Conservation (phyloP, 2,797 vertebrate genomes). For the Poeciliopsis gracilis region DNA sequence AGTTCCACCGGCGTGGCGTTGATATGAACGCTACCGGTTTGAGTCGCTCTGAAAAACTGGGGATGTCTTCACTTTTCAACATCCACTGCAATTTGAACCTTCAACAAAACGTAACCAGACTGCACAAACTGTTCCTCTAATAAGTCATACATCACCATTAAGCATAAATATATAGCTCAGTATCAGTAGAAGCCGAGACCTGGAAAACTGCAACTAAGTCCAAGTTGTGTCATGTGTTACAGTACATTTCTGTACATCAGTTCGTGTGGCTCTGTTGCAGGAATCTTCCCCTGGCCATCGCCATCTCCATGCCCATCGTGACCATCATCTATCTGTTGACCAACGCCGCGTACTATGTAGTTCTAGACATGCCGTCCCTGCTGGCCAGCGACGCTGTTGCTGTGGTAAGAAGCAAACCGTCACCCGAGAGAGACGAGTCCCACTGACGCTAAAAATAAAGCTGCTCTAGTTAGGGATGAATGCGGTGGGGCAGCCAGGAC, state of each 20-base stretch:
- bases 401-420: slow-evolving; percentile 77
- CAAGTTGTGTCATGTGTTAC: background rate
- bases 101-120: background rate
- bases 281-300: slow-evolving; percentile 87
- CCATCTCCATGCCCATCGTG: slow-evolving; percentile 87
- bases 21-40: background rate
- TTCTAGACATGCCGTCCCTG: slow-evolving; percentile 84
- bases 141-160: background rate
- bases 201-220: background rate
- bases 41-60: background rate
- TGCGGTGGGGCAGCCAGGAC: background rate
- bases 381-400: slow-evolving; percentile 87
- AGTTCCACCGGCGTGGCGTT: background rate
- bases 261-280: slow-evolving; percentile 62
- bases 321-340: slow-evolving; percentile 87
- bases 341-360: slow-evolving; percentile 87
- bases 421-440: slow-evolving; percentile 7
- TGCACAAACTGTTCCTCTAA: background rate
- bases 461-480: slow-evolving; percentile 14
- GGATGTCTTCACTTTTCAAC: background rate
- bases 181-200: background rate
- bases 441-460: slow-evolving; percentile 43
- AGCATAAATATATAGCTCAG: background rate
- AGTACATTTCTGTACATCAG: background rate
- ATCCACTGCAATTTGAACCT: background rate